Evolutionary conservation across 2,113 vertebrate genomes (phyloP).

Genomic region (Microcebus tavaratra): DNA sequence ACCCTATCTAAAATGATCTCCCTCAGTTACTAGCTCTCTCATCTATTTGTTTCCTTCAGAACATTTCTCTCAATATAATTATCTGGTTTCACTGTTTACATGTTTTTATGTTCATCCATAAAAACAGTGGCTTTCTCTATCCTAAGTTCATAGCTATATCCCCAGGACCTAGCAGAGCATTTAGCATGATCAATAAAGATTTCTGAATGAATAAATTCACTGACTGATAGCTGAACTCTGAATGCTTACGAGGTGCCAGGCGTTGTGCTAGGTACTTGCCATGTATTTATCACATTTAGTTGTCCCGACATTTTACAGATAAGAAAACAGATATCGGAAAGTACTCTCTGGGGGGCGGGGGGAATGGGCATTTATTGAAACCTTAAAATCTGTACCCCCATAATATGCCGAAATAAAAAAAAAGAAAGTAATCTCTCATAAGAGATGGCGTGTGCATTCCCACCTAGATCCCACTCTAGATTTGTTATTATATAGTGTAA

Average conservation of each 20-base stretch:
- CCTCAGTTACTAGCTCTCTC: neutral
- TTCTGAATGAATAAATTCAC: neutral
- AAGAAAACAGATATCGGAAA: neutral
- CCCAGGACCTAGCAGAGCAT: neutral
- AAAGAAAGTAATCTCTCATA: neutral
- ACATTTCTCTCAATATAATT: neutral
- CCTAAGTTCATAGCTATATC: neutral
- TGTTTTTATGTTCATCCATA: neutral
- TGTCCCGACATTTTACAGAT: neutral
- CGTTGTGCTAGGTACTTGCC: neutral
- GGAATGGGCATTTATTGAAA: too few species aligned
- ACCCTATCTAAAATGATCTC: neutral
- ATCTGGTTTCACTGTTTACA: neutral
- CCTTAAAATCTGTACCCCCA: too few species aligned
- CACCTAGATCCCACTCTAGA: neutral
- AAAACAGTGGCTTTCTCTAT: neutral
- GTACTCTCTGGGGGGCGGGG: neutral
- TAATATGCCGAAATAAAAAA: too few species aligned
- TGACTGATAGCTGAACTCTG: neutral
- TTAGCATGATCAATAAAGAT: neutral
- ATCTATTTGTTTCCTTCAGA: neutral
- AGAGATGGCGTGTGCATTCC: neutral
- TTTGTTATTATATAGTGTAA: neutral
- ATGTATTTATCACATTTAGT: neutral
- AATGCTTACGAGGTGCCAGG: neutral